Evolutionary conservation across 2,797 vertebrate species (phyloP).

Genomic region (Muscicapa striata): DNA sequence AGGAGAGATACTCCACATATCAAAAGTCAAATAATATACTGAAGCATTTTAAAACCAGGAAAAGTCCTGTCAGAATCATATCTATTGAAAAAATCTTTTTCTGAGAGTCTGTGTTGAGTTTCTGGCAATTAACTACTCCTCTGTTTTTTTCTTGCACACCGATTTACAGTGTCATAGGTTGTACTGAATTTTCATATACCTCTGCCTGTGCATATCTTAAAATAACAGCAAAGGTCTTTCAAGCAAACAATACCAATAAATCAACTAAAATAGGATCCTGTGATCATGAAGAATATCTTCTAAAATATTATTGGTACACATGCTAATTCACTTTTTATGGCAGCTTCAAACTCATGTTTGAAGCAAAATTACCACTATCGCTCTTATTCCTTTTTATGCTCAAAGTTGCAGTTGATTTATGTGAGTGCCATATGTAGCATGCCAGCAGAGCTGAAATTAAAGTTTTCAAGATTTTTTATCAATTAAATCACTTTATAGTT

Average conservation of each 20-base stretch:
- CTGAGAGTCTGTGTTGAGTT: not conserved
- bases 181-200: not conserved
- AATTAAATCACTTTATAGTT: not conserved
- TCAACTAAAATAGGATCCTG: not conserved
- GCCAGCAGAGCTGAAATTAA: not conserved
- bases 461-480: not conserved
- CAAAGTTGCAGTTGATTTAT: not conserved
- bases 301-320: not conserved
- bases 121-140: not conserved
- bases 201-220: not conserved
- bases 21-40: not conserved
- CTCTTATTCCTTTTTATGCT: not conserved
- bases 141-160: not conserved
- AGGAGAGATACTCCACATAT: not conserved
- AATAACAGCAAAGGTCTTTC: not conserved
- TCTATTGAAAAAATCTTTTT: not conserved
- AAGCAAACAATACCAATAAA: not conserved
- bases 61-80: not conserved
- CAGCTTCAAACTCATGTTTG: not conserved
- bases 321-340: not conserved
- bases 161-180: slow-evolving; percentile 5
- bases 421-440: not conserved
- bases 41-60: not conserved
- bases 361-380: not conserved
- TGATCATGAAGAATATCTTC: not conserved